Base-by-base conservation (phyloP, 2,888 invertebrate genomes). In the Oxytorus armatus region DNA sequence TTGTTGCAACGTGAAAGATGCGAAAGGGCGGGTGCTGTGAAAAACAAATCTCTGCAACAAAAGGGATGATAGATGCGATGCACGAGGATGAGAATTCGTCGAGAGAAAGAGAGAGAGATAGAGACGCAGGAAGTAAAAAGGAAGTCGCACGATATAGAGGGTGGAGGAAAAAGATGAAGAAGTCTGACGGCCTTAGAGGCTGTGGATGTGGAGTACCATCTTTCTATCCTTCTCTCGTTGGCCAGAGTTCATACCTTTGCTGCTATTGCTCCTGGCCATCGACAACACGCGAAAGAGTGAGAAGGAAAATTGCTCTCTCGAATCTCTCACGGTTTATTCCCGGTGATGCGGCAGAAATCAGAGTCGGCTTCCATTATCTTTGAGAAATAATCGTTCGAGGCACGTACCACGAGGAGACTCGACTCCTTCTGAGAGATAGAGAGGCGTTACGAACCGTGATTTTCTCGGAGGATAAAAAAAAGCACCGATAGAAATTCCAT, bases 261-360 rank as follows among this genome's bases (percentile, higher is more conserved):
- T 5, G 59, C 59, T 39, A n/a, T 23, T 59, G 39, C 21, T 42
- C 59, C 21, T 39, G 11, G 39, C 39, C 59, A 42, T 18, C 59
- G 42, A 21, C 39, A n/a, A 59, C 36, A 42, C 36, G 59, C 39
- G 4, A 11, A 39, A 59, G 44, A 39, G 57, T 23, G 59, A 59
- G 4, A 11, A 39, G 42, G 44, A 39, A 47, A 23, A 39, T 10
- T 29, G 29, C 36, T 36, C 36, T 36, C 36, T 36, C 8, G 36
- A 8, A 53, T 68, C 61, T 80, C 79, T 76, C 72, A 75, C 81
- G 82, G 81, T 79, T 86, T 86, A 84, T 84, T 85, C 85, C 81
- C 79, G 82, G 84, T 88, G 88, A 88, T 86, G 87, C 79, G 82
- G 88, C 88, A 86, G 86, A 86, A 88, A 87, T 87, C 86, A 83